These are phyloP conservation scores for Lagorchestes hirsutus DNA, from an alignment of 2,797 vertebrate genomes.

Conservation along the genomic window DNA sequence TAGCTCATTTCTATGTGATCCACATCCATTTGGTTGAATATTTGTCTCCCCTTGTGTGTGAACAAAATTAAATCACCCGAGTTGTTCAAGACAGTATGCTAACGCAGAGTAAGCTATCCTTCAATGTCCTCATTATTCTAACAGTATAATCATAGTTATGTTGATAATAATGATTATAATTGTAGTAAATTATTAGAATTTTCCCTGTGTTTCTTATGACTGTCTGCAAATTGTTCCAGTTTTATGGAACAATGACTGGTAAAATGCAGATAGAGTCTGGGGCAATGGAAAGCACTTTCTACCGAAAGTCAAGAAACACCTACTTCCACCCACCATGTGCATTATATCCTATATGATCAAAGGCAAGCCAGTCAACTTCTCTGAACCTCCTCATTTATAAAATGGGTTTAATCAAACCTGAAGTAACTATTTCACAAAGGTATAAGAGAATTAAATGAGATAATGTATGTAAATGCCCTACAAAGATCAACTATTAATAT, in stretches of 20 bases:
- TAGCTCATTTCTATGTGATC: constrained; percentile 58
- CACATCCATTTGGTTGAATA: constrained; percentile 39
- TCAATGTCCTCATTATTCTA: neutral
- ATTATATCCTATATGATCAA: neutral
- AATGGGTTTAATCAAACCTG: neutral
- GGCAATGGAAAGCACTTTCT: neutral
- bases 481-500: constrained; percentile 18
- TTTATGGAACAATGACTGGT: constrained; percentile 21
- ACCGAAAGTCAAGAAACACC: constrained; percentile 32
- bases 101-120: constrained; percentile 39
- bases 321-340: neutral
- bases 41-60: constrained; percentile 26
- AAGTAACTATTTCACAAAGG: neutral
- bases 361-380: neutral
- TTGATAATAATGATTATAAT: neutral
- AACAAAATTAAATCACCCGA: constrained; percentile 59
- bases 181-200: neutral
- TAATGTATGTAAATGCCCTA: neutral
- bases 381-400: constrained; percentile 14
- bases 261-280: constrained; percentile 25
- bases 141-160: neutral
- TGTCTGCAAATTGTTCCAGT: constrained; percentile 14
- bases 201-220: constrained; percentile 14
- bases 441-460: constrained; percentile 26
- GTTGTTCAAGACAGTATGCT: constrained; percentile 27